Evolutionary conservation across 2,797 vertebrate genomes (phyloP).

Genomic region (Ficedula albicollis): DNA sequence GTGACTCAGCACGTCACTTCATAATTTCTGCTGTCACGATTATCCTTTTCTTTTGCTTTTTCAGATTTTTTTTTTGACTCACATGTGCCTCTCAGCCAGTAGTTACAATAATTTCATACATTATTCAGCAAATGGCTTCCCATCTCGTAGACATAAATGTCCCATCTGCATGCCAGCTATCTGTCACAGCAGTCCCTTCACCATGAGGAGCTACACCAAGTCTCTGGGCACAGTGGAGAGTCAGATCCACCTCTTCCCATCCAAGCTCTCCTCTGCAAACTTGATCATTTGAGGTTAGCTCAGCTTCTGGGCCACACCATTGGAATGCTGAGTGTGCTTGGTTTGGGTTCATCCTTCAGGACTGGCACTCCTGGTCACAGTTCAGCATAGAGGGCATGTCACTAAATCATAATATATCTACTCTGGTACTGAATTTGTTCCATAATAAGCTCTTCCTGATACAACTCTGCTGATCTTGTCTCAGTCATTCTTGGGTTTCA

Average conservation of each 20-base stretch:
- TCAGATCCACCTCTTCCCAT: not conserved
- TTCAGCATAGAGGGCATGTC: not conserved
- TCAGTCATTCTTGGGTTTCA: not conserved
- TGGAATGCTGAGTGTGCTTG: not conserved
- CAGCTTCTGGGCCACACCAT: not conserved
- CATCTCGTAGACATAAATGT: not conserved
- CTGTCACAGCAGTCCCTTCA: not conserved
- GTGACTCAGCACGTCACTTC: not conserved
- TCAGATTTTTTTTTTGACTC: not conserved
- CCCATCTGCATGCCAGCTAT: not conserved
- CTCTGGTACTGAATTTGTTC: not conserved
- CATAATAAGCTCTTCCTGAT: not conserved
- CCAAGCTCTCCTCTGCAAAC: not conserved
- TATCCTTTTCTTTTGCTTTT: not conserved
- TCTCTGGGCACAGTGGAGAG: not conserved
- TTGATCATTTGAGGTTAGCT: not conserved
- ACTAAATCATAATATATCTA: not conserved
- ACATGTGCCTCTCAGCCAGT: not conserved
- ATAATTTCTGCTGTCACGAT: not conserved
- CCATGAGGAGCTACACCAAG: not conserved
- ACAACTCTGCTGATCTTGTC: not conserved
- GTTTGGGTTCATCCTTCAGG: not conserved
- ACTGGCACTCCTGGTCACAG: not conserved
- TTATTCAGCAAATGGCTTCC: conserved; percentile 53
- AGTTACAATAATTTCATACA: not conserved